Conservation (phyloP, 1,140 invertebrate genomes). For the Cydia splendana region DNA sequence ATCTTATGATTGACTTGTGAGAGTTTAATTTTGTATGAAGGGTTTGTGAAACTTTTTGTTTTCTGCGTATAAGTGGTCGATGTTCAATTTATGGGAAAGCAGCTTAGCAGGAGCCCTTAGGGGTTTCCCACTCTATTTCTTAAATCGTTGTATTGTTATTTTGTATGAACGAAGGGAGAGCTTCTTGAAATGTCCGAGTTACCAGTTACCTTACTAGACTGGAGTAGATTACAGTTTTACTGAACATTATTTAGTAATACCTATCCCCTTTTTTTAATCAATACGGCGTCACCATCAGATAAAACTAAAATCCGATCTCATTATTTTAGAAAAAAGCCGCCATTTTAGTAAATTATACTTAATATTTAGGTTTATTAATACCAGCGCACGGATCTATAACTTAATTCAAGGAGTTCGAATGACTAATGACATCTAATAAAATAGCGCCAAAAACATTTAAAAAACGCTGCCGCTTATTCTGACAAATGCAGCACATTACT, state of each 20-base stretch:
- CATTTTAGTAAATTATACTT: too few species aligned
- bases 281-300: too few species aligned
- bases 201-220: constrained; percentile 29
- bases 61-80: constrained; percentile 54
- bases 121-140: constrained; percentile 55
- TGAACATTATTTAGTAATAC: too few species aligned
- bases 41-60: constrained; percentile 39
- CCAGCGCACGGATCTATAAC: not conserved
- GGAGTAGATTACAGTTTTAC: too few species aligned
- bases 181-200: constrained; percentile 42
- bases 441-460: constrained; percentile 54
- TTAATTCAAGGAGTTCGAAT: constrained; percentile 43
- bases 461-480: constrained; percentile 51
- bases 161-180: constrained; percentile 41
- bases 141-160: constrained; percentile 53
- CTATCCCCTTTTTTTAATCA: too few species aligned
- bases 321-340: too few species aligned
- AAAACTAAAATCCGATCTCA: too few species aligned
- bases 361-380: not conserved
- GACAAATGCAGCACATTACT: constrained; percentile 66
- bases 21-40: constrained; percentile 29
- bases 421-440: constrained; percentile 62
- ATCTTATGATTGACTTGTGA: constrained; percentile 37
- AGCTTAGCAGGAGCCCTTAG: constrained; percentile 51
- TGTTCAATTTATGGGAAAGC: constrained; percentile 58